Conservation (phyloP, 2,888 invertebrate species). For the Drosophila ustulata region DNA sequence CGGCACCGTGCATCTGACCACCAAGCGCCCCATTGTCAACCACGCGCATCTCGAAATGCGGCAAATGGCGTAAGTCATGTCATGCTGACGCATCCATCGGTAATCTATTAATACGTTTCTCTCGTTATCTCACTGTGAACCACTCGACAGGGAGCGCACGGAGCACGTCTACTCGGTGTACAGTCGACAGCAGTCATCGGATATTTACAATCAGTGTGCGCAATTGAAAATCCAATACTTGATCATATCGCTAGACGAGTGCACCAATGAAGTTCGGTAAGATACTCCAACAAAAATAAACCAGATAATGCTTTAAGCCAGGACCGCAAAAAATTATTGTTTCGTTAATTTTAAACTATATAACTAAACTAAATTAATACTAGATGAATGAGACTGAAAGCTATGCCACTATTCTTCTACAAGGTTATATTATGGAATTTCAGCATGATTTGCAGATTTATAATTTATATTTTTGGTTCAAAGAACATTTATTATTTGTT, state of each 20-base stretch:
- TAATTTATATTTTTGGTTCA: no score
- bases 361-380: no score
- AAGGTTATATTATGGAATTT: no score
- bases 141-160: constrained; percentile 89
- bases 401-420: no score
- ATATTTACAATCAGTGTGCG: constrained; percentile 89
- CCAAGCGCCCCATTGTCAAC: constrained; percentile 91
- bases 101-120: neutral
- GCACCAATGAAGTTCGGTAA: constrained; percentile 88
- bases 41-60: constrained; percentile 95
- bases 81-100: neutral
- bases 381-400: no score
- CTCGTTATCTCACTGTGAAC: constrained; percentile 9
- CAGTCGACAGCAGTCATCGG: constrained; percentile 89
- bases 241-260: constrained; percentile 90
- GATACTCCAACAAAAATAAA: constrained; percentile 47
- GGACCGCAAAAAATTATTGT: no score
- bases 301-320: neutral
- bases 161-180: constrained; percentile 92
- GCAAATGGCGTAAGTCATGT: constrained; percentile 88
- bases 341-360: no score
- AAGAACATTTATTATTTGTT: no score
- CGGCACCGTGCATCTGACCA: constrained; percentile 92
- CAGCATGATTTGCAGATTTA: no score
- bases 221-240: constrained; percentile 90